phyloP scores from a whole-genome alignment of 1,140 invertebrate species.

The Oscheius sp. region DNA sequence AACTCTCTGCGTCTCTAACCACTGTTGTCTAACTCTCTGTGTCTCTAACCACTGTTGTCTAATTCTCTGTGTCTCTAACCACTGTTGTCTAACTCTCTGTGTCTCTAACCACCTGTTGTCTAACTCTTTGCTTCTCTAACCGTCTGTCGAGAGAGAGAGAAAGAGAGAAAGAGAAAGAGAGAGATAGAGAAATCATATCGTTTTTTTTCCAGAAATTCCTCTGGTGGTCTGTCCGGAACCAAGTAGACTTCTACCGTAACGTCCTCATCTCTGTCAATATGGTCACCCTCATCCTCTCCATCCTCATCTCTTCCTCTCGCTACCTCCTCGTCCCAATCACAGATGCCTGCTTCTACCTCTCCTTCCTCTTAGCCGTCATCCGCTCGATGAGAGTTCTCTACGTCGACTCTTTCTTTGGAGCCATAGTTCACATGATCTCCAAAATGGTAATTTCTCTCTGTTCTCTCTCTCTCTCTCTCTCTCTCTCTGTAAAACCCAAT shows the following conservation, averaged over 20 bases:
- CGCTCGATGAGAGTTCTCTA: conserved; percentile 17
- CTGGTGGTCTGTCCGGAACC: conserved; percentile 1
- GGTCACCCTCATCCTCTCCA: neutral
- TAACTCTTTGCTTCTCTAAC: no score
- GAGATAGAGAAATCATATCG: neutral
- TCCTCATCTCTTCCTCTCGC: neutral
- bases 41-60: no score
- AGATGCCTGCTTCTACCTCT: conserved; percentile 26
- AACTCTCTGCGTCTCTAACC: no score
- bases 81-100: no score
- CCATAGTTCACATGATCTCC: conserved; percentile 20
- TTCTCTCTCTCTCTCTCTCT: neutral
- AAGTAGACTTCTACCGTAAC: conserved; percentile 20
- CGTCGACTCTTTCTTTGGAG: conserved; percentile 20
- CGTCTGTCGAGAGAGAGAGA: no score
- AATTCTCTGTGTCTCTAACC: no score
- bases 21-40: no score
- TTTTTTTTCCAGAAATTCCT: conserved; percentile 2
- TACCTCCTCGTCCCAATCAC: conserved; percentile 6
- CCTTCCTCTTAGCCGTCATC: conserved; percentile 10
- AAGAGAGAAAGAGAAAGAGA: no score
- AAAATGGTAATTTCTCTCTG: conserved; percentile 11
- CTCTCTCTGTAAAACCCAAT: no score
- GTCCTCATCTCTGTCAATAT: conserved; percentile 12
- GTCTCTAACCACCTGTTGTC: no score